Conservation (phyloP, 2,797 vertebrate genomes). For the Muraenolepis orangiensis region DNA sequence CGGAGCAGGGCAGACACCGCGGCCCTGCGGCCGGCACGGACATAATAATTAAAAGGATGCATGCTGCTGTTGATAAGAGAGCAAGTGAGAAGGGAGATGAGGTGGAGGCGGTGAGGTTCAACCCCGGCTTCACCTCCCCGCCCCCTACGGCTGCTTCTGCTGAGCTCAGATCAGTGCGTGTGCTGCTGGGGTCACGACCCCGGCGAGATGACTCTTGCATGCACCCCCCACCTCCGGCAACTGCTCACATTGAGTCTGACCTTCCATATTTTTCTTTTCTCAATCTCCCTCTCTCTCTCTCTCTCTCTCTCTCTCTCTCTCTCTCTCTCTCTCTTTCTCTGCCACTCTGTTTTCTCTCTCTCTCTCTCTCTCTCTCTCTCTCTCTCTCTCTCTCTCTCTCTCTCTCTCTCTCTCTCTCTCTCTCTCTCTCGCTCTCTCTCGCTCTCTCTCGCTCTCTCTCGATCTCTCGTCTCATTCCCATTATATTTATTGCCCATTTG, state of each 20-base stretch:
- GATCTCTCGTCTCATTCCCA: slow-evolving; percentile 27
- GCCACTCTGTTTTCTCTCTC: too few relatives aligned
- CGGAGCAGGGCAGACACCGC: not conserved
- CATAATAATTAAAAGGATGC: not conserved
- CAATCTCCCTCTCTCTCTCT: slow-evolving; percentile 33
- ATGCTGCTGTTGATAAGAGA: not conserved
- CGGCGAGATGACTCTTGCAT: slow-evolving; percentile 40
- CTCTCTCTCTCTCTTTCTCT: slow-evolving; percentile 1
- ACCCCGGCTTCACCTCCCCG: too few relatives aligned
- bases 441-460: not conserved
- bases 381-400: not conserved
- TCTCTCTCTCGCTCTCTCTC: slow-evolving; percentile 24
- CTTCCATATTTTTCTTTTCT: slow-evolving; percentile 44
- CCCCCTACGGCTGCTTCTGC: slow-evolving; percentile 29
- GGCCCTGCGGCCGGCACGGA: not conserved
- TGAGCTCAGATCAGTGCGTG: not conserved
- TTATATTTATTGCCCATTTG: slow-evolving; percentile 51
- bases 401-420: slow-evolving; percentile 8
- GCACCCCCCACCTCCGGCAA: slow-evolving; percentile 28
- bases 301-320: slow-evolving; percentile 20
- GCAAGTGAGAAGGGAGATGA: not conserved
- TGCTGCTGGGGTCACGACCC: slow-evolving; percentile 34
- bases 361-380: slow-evolving; percentile 23
- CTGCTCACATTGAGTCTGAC: slow-evolving; percentile 57
- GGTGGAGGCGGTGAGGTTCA: not conserved